Evolutionary conservation across 2,888 invertebrate species (phyloP).

Genomic region (Eupeodes luniger): DNA sequence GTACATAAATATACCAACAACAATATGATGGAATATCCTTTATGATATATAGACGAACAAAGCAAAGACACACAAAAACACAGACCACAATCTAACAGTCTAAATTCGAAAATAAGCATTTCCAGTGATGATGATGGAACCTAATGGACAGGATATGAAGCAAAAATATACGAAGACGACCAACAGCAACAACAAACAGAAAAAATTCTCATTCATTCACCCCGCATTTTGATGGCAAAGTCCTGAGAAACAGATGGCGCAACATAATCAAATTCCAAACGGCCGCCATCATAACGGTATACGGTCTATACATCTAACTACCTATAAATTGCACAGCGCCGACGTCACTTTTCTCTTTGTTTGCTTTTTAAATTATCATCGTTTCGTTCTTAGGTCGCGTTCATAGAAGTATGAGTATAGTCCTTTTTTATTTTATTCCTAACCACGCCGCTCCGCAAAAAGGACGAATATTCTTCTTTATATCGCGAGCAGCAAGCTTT

Average conservation of each 20-base stretch:
- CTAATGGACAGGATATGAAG: constrained; percentile 65
- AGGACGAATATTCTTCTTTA: constrained; percentile 26
- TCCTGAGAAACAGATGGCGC: constrained; percentile 69
- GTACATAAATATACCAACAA: no score
- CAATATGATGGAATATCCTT: constrained; percentile 69
- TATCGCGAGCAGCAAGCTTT: constrained; percentile 40
- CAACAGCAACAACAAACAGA: neutral
- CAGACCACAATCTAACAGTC: constrained; percentile 52
- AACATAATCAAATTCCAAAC: constrained; percentile 75
- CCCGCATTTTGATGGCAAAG: constrained; percentile 30
- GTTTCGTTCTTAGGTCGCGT: constrained; percentile 1
- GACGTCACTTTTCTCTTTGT: constrained; percentile 64
- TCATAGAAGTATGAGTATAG: neutral
- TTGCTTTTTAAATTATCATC: constrained; percentile 49
- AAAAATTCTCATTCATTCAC: constrained; percentile 60
- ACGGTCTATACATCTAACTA: neutral
- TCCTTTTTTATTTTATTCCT: constrained; percentile 7
- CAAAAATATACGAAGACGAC: neutral
- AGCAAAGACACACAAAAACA: constrained; percentile 35
- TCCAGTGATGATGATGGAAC: constrained; percentile 24
- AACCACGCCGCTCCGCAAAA: constrained; percentile 13
- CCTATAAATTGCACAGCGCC: constrained; percentile 55
- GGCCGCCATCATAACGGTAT: constrained; percentile 58
- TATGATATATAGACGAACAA: constrained; percentile 45
- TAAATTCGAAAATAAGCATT: constrained; percentile 58